Percentiles rank a stretch among this genome's conserved stretches.
These are phyloP conservation scores for Fregetta grallaria DNA, from an alignment of 2,113 vertebrate genomes.

Conservation along the genomic window DNA sequence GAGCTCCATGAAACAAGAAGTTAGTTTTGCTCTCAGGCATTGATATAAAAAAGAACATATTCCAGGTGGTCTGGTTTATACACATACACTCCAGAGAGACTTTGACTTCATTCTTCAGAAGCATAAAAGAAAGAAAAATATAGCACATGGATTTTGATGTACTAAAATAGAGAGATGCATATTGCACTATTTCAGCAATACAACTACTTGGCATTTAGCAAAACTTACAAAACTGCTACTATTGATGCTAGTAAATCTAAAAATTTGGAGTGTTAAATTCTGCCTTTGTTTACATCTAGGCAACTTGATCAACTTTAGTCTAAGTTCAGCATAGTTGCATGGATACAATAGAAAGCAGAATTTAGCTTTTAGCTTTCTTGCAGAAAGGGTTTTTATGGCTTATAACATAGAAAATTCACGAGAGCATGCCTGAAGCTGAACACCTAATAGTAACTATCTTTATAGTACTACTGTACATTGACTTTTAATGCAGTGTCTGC, in stretches of 20 bases:
- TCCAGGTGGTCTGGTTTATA: background rate
- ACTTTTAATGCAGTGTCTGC: slow-evolving; percentile 1
- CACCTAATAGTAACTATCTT: background rate
- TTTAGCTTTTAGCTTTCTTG: background rate
- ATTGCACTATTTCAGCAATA: background rate
- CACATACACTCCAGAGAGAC: background rate
- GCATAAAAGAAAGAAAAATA: background rate
- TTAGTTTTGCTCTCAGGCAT: background rate
- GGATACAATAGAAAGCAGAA: background rate
- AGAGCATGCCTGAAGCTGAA: background rate
- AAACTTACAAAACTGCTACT: background rate
- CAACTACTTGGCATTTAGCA: background rate
- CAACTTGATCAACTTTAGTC: background rate
- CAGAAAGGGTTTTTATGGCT: slow-evolving; percentile 37
- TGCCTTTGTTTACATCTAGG: background rate
- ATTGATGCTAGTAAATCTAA: background rate
- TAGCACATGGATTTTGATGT: background rate
- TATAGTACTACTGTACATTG: background rate
- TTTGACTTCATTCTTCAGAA: slow-evolving; percentile 4
- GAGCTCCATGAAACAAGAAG: background rate
- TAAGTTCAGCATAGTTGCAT: background rate
- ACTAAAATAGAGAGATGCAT: slow-evolving; percentile 9
- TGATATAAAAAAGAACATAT: background rate
- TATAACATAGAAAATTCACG: background rate
- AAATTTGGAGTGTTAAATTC: background rate